A percentile compares a stretch with the other conserved stretches of the same genome.
These are phyloP conservation scores for Sisyra terminalis DNA, from an alignment of 2,888 invertebrate species.

Conservation along the genomic window DNA sequence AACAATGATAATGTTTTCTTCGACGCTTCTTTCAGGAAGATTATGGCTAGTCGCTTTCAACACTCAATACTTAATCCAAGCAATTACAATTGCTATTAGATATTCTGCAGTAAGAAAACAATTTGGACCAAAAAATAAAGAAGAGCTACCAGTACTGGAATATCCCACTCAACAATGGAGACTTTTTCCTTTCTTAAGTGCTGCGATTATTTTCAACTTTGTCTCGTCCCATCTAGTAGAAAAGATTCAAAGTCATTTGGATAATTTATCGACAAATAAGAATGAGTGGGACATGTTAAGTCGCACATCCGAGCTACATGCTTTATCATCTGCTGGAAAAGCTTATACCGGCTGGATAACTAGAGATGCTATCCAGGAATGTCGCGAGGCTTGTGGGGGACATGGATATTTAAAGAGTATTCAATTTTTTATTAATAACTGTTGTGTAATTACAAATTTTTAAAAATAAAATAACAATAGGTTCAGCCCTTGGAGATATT, in stretches of 20 bases:
- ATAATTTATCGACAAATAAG: conserved; percentile 16
- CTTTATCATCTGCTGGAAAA: conserved; percentile 57
- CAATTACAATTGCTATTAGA: conserved; percentile 66
- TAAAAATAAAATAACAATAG: conserved; percentile 25
- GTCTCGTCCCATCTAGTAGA: conserved; percentile 47
- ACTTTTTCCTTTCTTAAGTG: conserved; percentile 49
- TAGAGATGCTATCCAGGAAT: conserved; percentile 79
- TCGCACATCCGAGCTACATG: conserved; percentile 56
- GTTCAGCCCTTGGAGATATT: conserved; percentile 70
- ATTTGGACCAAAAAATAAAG: conserved; percentile 63
- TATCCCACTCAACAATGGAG: conserved; percentile 81
- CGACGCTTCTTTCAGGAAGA: conserved; percentile 70
- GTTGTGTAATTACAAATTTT: too few species aligned
- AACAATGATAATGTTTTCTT: conserved; percentile 64
- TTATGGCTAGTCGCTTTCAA: conserved; percentile 55
- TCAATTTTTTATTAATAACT: too few species aligned
- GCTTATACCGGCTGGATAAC: conserved; percentile 73
- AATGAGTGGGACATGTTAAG: conserved; percentile 28
- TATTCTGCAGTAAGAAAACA: conserved; percentile 78
- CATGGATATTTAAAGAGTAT: conserved; percentile 77
- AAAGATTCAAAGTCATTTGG: conserved; percentile 5
- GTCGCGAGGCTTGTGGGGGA: conserved; percentile 87
- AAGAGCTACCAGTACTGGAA: conserved; percentile 79
- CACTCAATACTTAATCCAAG: conserved; percentile 46
- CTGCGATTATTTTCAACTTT: conserved; percentile 17